Percentiles rank a stretch among this genome's conserved stretches.
These are phyloP conservation scores for Lacerta agilis DNA, from an alignment of 2,797 vertebrate species.

Conservation along the genomic window DNA sequence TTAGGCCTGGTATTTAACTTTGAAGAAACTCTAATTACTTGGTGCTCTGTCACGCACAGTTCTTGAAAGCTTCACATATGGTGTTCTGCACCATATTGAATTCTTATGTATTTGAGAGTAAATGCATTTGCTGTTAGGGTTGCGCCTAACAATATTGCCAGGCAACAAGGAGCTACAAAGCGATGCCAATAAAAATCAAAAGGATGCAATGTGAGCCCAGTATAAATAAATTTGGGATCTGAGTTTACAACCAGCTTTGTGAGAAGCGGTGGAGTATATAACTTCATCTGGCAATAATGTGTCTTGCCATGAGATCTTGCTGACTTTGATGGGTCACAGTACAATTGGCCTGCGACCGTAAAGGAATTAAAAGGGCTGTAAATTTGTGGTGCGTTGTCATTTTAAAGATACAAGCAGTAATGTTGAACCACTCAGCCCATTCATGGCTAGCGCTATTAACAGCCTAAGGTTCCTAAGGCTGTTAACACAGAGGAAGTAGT, in stretches of 20 bases:
- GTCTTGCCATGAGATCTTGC: constrained; percentile 54
- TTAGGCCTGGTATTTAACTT: background rate
- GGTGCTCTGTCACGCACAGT: background rate
- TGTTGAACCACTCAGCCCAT: constrained; percentile 65
- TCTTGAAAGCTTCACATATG: background rate
- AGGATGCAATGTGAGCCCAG: constrained; percentile 9
- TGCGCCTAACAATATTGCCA: background rate
- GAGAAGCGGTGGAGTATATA: constrained; percentile 34
- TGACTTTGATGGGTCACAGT: constrained; percentile 59
- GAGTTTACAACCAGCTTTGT: constrained; percentile 43
- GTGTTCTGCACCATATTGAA: background rate
- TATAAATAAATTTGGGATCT: constrained; percentile 38
- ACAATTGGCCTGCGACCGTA: constrained; percentile 62
- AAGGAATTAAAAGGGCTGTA: constrained; percentile 69
- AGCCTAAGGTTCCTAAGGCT: constrained; percentile 62
- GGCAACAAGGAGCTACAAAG: background rate
- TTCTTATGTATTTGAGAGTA: constrained; percentile 22
- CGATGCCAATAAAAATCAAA: background rate
- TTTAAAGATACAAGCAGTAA: constrained; percentile 71
- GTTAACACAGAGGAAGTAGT: constrained; percentile 76
- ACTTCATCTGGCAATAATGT: constrained; percentile 54
- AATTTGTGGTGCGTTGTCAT: constrained; percentile 69
- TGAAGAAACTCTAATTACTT: background rate
- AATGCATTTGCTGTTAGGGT: constrained; percentile 13
- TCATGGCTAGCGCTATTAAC: constrained; percentile 58